These are phyloP conservation scores for Scyliorhinus canicula DNA, from an alignment of 2,797 vertebrate species.

Conservation along the genomic window DNA sequence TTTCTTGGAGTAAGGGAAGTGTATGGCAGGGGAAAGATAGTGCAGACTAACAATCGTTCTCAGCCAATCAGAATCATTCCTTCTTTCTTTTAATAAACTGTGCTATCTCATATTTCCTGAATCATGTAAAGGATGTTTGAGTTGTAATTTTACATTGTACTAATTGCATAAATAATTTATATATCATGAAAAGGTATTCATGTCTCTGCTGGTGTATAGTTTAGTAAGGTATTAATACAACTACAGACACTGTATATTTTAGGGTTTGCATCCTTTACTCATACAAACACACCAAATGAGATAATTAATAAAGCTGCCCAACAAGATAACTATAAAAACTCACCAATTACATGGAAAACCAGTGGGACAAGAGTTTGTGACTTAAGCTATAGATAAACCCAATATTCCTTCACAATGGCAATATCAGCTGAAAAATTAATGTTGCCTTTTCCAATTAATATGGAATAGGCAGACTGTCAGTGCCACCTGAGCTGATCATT, in stretches of 20 bases:
- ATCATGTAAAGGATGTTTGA: background rate
- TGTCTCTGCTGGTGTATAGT: background rate
- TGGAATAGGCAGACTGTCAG: too few relatives aligned
- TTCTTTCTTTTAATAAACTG: background rate
- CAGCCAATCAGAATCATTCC: background rate
- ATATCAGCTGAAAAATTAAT: too few relatives aligned
- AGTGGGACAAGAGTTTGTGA: background rate
- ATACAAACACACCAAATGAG: background rate
- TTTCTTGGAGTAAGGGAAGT: background rate
- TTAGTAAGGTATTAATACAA: background rate
- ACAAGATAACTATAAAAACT: background rate
- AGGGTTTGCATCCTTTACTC: constrained; percentile 1
- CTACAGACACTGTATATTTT: background rate
- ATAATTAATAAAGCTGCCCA: background rate
- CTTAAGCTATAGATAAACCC: background rate
- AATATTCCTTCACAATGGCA: background rate
- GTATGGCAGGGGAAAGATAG: background rate
- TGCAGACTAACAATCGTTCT: background rate
- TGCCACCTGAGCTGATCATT: too few relatives aligned
- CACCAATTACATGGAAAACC: background rate
- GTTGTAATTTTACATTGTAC: background rate
- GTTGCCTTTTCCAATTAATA: too few relatives aligned
- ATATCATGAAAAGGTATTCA: background rate
- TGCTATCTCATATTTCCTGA: background rate
- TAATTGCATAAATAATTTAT: constrained; percentile 26